These are phyloP conservation scores for Neomonachus schauinslandi DNA, from an alignment of 2,113 vertebrate species.

Conservation along the genomic window DNA sequence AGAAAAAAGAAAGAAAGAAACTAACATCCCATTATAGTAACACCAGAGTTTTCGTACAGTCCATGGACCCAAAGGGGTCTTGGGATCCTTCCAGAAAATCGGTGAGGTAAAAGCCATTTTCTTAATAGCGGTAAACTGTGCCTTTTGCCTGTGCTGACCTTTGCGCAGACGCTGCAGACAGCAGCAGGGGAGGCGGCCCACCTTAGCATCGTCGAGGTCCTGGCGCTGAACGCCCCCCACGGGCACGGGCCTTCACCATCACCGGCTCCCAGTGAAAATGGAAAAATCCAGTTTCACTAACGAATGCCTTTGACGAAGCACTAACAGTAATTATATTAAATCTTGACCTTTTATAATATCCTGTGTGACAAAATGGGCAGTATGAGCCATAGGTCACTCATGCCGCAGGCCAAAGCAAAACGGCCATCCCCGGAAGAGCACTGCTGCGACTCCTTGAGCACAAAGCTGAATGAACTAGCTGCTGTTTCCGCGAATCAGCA, in stretches of 20 bases:
- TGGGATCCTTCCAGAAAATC: background rate
- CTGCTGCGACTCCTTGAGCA: background rate
- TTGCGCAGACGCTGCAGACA: background rate
- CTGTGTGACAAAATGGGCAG: background rate
- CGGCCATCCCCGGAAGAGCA: background rate
- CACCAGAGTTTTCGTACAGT: background rate
- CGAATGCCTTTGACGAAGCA: slow-evolving; percentile 9
- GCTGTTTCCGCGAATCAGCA: background rate
- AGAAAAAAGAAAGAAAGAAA: background rate
- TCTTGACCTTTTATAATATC: background rate
- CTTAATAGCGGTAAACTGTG: background rate
- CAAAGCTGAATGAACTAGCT: background rate
- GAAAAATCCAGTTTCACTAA: background rate
- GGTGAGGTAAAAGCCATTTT: slow-evolving; percentile 1
- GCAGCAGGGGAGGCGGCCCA: background rate
- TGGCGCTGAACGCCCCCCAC: no score
- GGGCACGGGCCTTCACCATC: background rate
- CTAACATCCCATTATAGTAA: background rate
- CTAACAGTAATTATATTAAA: background rate
- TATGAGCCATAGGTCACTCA: background rate
- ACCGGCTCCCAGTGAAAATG: background rate
- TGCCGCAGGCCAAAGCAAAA: background rate
- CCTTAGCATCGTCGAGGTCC: background rate
- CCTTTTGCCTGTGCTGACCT: background rate
- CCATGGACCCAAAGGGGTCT: background rate